A percentile compares a stretch with the other conserved stretches of the same genome.
These are phyloP conservation scores for Atethmia centrago DNA, from an alignment of 2,888 invertebrate genomes.

Conservation along the genomic window DNA sequence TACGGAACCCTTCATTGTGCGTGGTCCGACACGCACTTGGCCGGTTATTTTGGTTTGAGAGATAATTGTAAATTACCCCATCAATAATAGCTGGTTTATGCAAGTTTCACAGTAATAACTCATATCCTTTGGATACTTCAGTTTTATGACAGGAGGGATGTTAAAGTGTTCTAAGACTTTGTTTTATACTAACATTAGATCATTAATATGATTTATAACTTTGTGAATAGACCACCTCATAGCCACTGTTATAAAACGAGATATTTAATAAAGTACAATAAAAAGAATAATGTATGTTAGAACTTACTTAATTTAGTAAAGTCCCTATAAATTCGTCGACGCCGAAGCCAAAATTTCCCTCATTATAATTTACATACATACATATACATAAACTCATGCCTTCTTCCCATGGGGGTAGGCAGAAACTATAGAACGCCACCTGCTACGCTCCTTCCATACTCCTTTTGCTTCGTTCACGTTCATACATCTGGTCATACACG, in stretches of 20 bases:
- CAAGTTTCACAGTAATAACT: not conserved
- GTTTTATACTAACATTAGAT: not conserved
- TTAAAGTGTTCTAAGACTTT: not conserved
- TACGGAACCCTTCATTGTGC: no score
- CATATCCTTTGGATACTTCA: not conserved
- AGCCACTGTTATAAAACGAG: not conserved
- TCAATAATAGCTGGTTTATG: not conserved
- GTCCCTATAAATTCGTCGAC: not conserved
- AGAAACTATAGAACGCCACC: no score
- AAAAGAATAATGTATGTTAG: not conserved
- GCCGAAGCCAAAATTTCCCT: not conserved
- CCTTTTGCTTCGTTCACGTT: no score
- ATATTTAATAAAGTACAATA: not conserved
- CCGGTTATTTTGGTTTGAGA: not conserved
- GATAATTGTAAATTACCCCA: not conserved
- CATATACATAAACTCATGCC: no score
- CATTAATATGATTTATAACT: constrained; percentile 35
- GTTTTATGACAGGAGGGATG: not conserved
- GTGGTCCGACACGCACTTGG: no score
- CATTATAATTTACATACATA: no score
- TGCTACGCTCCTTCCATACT: no score
- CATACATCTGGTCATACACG: no score
- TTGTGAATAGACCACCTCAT: constrained; percentile 25
- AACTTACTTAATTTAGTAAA: not conserved
- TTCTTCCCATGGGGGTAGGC: no score